phyloP scores from a whole-genome alignment of 2,888 invertebrate genomes.

The Nipponacmea schrenckii region DNA sequence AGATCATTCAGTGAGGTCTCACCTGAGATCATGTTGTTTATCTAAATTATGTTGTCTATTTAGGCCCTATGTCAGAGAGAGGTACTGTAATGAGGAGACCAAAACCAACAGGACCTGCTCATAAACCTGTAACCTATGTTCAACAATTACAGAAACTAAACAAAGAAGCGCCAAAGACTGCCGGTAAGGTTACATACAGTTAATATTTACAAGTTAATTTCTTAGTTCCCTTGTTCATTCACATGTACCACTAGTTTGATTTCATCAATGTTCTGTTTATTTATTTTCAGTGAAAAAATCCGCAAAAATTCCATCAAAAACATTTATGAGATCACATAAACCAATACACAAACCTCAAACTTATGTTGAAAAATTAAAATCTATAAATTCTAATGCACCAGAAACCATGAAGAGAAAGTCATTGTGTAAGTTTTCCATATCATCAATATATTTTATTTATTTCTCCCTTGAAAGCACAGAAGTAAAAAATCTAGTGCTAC shows the following conservation, averaged over 20 bases:
- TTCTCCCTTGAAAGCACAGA: too few relatives aligned
- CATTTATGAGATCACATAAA: slow-evolving; percentile 44
- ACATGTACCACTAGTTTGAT: neutral
- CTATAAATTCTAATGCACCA: slow-evolving; percentile 47
- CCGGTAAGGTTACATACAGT: neutral
- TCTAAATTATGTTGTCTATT: too few relatives aligned
- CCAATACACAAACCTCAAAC: slow-evolving; percentile 60
- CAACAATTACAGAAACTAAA: slow-evolving; percentile 58
- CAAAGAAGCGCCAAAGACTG: slow-evolving; percentile 26
- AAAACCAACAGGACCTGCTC: slow-evolving; percentile 36
- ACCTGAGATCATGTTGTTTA: too few relatives aligned
- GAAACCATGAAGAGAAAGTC: slow-evolving; percentile 18
- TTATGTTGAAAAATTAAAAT: slow-evolving; percentile 58
- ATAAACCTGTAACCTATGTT: slow-evolving; percentile 60
- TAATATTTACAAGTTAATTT: slow-evolving; percentile 12
- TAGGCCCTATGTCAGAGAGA: too few relatives aligned
- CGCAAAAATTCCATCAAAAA: slow-evolving; percentile 34
- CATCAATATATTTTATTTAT: neutral
- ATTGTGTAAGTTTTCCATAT: neutral
- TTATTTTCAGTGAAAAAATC: slow-evolving; percentile 13
- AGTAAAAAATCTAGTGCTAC: too few relatives aligned
- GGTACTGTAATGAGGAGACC: neutral
- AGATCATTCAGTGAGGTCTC: too few relatives aligned
- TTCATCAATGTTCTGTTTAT: neutral
- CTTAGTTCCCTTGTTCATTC: slow-evolving; percentile 13